Evolutionary conservation across 2,888 invertebrate genomes (phyloP), one percentile per base, ranked within the genome.

Genomic region (Geotrupes spiniger): DNA sequence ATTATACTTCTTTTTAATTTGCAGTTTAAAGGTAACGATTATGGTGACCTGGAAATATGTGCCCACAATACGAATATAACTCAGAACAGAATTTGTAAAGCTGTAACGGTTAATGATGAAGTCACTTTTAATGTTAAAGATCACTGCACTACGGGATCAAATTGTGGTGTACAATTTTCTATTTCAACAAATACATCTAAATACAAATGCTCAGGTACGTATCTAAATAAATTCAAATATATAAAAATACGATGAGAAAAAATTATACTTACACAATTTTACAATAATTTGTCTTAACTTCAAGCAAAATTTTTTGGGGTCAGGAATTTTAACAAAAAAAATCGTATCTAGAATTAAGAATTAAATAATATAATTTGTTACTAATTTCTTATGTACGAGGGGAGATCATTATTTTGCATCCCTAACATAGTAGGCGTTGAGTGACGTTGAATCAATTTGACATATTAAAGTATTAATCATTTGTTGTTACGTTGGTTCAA

Each of bases 131-230:
- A 78, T 62, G 63, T 80, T 31, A 74, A 74, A 4, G 74, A 76
- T 42, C 76, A 77, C 59, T 83, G 83, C 54, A 69, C 69, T 9
- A 76, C 77, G 42, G 59, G 60, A 26, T 50, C 51, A 28, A 46
- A 53, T 9, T 68, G 69, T 56, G 62, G 54, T 9, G 73, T 78
- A 4, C 75, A 76, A 59, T 80, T 81, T 59, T 70, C 73, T 38
- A 75, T 79, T 2, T 70, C 74, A 6, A 76, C 77, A n/a, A 67
- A 74, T 11, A 72, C 75, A 6, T 74, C 80, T 2, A 66, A 68
- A 26, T 79, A 78, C 54, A 72, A 76, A 58, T 85, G 84, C 65
- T 76, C 81, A 68, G 80, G 84, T 84, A 75, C 74, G 62, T 68
- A 61, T 10, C 6, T 4, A 1, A n/a, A 21, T 47, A 42, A 37